A percentile compares a stretch with the other conserved stretches of the same genome.
phyloP scores from a whole-genome alignment of 2,113 vertebrate species.

The Ondatra zibethicus region DNA sequence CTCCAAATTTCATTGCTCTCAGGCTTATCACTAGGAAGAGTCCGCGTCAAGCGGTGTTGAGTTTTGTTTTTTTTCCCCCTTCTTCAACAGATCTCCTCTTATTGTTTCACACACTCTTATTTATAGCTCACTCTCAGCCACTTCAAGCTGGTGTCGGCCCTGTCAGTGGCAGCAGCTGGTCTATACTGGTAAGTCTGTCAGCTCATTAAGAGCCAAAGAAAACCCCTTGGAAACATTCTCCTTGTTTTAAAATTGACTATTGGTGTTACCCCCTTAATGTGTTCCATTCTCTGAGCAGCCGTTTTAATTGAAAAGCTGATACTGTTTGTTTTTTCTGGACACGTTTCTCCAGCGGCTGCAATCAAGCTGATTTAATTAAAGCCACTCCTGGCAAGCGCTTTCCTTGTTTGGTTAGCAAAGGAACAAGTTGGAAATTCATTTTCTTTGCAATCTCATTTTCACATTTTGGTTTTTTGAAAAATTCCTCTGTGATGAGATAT shows the following conservation, averaged over 20 bases:
- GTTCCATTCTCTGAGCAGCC: not conserved
- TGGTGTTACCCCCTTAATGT: not conserved
- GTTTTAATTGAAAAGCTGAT: not conserved
- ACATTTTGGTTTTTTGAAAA: not conserved
- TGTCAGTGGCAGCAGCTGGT: not conserved
- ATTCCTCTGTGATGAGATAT: not conserved
- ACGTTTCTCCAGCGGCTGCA: not conserved
- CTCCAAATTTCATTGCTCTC: not conserved
- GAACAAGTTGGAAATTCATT: not conserved
- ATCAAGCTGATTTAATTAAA: constrained; percentile 25
- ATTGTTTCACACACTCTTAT: not conserved
- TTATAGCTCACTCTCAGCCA: not conserved
- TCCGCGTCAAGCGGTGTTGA: not conserved
- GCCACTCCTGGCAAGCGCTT: not conserved
- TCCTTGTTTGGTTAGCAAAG: not conserved
- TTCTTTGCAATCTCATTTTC: not conserved
- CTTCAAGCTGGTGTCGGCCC: not conserved
- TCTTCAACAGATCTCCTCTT: not conserved
- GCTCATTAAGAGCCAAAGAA: not conserved
- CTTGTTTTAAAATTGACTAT: not conserved
- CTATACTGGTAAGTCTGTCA: not conserved
- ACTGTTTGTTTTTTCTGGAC: constrained; percentile 37
- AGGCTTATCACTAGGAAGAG: not conserved
- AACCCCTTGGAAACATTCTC: not conserved
- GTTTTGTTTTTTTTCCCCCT: not conserved